Evolutionary conservation across 2,113 vertebrate species (phyloP).

Genomic region (Recurvirostra avosetta): DNA sequence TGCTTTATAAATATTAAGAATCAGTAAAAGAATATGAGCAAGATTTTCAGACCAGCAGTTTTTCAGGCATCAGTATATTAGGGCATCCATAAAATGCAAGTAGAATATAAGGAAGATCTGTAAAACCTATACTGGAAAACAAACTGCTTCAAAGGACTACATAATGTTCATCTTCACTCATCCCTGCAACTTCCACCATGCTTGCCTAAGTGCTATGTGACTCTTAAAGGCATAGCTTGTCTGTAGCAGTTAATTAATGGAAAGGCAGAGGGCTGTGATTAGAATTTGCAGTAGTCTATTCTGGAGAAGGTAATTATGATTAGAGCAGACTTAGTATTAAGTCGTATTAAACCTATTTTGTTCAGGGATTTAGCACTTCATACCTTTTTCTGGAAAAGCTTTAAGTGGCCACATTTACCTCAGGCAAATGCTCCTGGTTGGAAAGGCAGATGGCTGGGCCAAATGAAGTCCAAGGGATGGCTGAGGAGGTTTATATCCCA

Average conservation of each 20-base stretch:
- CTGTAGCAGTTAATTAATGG: conserved; percentile 18
- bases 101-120: neutral
- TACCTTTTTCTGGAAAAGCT: conserved; percentile 6
- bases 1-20: neutral
- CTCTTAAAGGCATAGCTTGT: neutral
- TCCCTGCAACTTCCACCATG: neutral
- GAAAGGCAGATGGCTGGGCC: neutral
- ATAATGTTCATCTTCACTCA: neutral
- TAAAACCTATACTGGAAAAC: neutral
- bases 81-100: neutral
- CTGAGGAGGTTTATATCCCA: neutral
- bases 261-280: neutral
- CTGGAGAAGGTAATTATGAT: conserved; percentile 39
- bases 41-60: neutral
- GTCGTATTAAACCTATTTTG: conserved; percentile 4
- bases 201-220: neutral
- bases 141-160: neutral
- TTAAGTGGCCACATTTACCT: neutral
- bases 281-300: neutral
- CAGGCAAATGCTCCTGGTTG: neutral
- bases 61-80: neutral
- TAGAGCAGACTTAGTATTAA: conserved; percentile 42
- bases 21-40: neutral
- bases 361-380: neutral
- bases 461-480: neutral